Evolutionary conservation across 2,797 vertebrate genomes (phyloP).

Genomic region (Tympanoctomys barrerae): DNA sequence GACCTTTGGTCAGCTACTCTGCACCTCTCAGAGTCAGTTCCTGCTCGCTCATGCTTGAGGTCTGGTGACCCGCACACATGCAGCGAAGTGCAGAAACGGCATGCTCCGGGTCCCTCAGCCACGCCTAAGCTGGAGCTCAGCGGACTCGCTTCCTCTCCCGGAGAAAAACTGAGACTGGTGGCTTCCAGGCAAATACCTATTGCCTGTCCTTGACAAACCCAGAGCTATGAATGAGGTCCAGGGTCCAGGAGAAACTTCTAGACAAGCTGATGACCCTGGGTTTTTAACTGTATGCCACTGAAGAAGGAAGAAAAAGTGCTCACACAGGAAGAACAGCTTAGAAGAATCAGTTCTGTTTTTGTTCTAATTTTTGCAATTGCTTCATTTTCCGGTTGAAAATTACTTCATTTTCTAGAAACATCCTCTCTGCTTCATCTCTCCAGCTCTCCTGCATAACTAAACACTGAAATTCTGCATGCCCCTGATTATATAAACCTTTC

Average conservation of each 20-base stretch:
- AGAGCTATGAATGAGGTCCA: background rate
- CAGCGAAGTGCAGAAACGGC: background rate
- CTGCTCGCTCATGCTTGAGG: background rate
- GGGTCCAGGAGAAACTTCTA: background rate
- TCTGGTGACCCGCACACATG: background rate
- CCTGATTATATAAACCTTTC: background rate
- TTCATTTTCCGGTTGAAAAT: slow-evolving; percentile 52
- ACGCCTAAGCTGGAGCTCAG: background rate
- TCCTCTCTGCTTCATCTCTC: background rate
- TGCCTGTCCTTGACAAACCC: background rate
- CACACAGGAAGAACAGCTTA: background rate
- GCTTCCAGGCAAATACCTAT: background rate
- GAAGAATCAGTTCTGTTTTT: slow-evolving; percentile 60
- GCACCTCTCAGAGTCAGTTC: fast-evolving
- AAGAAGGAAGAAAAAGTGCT: background rate
- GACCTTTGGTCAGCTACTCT: background rate
- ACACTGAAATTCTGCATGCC: background rate
- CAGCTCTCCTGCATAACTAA: background rate
- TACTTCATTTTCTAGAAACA: slow-evolving; percentile 53
- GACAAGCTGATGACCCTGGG: background rate
- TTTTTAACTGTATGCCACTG: background rate
- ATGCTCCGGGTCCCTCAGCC: background rate
- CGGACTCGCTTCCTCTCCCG: background rate
- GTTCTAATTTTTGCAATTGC: slow-evolving; percentile 37
- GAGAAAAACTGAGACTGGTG: background rate